Percentiles rank a stretch among this genome's conserved stretches.
These are phyloP conservation scores for Epinephelus malabaricus DNA, from an alignment of 2,797 vertebrate genomes.

Conservation along the genomic window DNA sequence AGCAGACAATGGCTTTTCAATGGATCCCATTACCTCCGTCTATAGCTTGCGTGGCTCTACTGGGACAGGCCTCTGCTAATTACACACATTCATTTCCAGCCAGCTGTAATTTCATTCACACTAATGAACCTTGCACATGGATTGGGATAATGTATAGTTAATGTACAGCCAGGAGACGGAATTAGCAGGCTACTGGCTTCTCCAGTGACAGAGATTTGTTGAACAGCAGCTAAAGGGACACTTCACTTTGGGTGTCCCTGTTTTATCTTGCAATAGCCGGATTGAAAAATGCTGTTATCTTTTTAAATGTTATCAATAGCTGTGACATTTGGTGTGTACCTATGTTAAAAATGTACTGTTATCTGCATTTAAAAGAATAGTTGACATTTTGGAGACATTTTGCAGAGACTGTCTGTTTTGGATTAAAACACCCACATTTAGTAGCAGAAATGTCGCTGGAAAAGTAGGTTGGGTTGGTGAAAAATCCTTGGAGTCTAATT, in stretches of 20 bases:
- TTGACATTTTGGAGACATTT: background rate
- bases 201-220: slow-evolving; percentile 70
- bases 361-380: background rate
- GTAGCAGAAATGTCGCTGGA: too few relatives aligned
- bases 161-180: slow-evolving; percentile 77
- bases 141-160: slow-evolving; percentile 83
- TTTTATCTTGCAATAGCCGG: too few relatives aligned
- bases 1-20: slow-evolving; percentile 81
- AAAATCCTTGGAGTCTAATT: too few relatives aligned
- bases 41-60: slow-evolving; percentile 76
- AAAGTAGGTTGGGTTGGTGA: too few relatives aligned
- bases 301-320: background rate
- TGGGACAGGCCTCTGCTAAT: slow-evolving; percentile 80
- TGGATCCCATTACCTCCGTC: slow-evolving; percentile 79
- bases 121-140: slow-evolving; percentile 81
- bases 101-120: slow-evolving; percentile 82
- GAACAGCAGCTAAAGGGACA: slow-evolving; percentile 43
- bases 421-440: too few relatives aligned
- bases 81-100: slow-evolving; percentile 79
- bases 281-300: background rate
- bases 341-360: background rate
- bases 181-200: slow-evolving; percentile 67
- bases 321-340: background rate
- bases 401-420: too few relatives aligned
- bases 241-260: slow-evolving; percentile 5